These are phyloP conservation scores for Sinelater perroti DNA, from an alignment of 2,888 invertebrate genomes.

Conservation along the genomic window DNA sequence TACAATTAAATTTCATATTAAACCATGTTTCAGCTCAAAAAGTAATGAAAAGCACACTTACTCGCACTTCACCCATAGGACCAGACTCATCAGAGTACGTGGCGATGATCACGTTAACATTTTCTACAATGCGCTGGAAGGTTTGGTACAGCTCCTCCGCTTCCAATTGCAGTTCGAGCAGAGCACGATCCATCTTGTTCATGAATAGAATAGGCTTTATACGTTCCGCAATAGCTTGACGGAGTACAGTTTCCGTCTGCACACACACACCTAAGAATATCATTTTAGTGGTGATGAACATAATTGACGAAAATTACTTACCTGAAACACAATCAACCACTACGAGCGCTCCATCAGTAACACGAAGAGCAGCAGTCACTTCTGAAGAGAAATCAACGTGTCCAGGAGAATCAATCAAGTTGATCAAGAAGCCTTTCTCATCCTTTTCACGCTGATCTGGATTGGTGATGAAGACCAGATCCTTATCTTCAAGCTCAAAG, in stretches of 20 bases:
- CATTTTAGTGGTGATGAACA: too few relatives aligned
- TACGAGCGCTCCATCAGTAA: slow-evolving; percentile 99
- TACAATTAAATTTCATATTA: too few relatives aligned
- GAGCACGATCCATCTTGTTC: slow-evolving; percentile 99
- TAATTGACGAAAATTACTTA: slow-evolving; percentile 57
- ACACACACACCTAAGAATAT: slow-evolving; percentile 98
- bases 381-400: slow-evolving; percentile 99
- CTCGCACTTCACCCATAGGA: slow-evolving; percentile 99
- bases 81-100: slow-evolving; percentile 98
- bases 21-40: not conserved
- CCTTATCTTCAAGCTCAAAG: slow-evolving; percentile 96
- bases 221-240: slow-evolving; percentile 99
- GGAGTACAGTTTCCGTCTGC: slow-evolving; percentile 98
- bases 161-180: slow-evolving; percentile 95
- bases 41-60: slow-evolving; percentile 59
- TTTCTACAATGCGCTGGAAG: slow-evolving; percentile 99
- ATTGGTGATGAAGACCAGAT: slow-evolving; percentile 91
- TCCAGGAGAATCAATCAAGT: slow-evolving; percentile 99
- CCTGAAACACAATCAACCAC: slow-evolving; percentile 99
- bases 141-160: slow-evolving; percentile 98
- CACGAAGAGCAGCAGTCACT: slow-evolving; percentile 99
- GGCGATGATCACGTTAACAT: slow-evolving; percentile 99
- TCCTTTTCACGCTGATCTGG: slow-evolving; percentile 90
- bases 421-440: slow-evolving; percentile 97
- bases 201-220: slow-evolving; percentile 99